Evolutionary conservation across 2,797 vertebrate genomes (phyloP), one percentile per base, ranked within the genome.

Genomic region (Sebastes kiyomatsui): DNA sequence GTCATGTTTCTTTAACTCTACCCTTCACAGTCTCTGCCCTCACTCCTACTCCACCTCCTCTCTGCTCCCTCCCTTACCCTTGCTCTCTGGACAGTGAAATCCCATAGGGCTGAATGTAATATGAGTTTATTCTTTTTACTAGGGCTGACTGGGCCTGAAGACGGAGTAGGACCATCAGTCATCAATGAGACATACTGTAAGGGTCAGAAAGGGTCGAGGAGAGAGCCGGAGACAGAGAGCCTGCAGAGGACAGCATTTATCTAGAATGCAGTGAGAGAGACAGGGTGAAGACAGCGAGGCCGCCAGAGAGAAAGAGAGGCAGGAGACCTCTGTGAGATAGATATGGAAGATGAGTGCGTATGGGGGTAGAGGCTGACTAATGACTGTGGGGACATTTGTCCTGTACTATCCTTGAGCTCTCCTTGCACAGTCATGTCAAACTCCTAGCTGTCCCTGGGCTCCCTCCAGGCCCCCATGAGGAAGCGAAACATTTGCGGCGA

Each of bases 61-160:
- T 46, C 42, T 32, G 20, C 52, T 67, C 59, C 20, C 68, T 62
- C 66, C 27, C 65, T 35, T 35, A 22, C 69, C 87, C 72, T 58
- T 62, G 62, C 71, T 73, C 75, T 73, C 54, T 56, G 67, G 79
- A 65, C 77, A 72, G 35, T 25, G 8, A 67, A 38, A 27, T 82
- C 88, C 82, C 86, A 64, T 2, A 42, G 77, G 89, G 72, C 75
- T 86, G 64, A 78, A 88, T 73, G 77, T 58, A 79, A 87, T 80
- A 71, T 64, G 67, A 84, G 84, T 88, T 90, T 85, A 87, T 90
- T 88, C 60, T 80, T 91, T 87, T 90, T 80, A 88, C 84, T 84
- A 65, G 56, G 72, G 75, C 75, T 81, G 87, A 81, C 72, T 60
- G 75, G 62, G 72, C 76, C 58, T 33, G 64, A 80, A 69, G 70